A percentile compares a stretch with the other conserved stretches of the same genome.
Evolutionary conservation across 2,113 vertebrate genomes (phyloP).

Genomic region (Syngnathus scovelli): DNA sequence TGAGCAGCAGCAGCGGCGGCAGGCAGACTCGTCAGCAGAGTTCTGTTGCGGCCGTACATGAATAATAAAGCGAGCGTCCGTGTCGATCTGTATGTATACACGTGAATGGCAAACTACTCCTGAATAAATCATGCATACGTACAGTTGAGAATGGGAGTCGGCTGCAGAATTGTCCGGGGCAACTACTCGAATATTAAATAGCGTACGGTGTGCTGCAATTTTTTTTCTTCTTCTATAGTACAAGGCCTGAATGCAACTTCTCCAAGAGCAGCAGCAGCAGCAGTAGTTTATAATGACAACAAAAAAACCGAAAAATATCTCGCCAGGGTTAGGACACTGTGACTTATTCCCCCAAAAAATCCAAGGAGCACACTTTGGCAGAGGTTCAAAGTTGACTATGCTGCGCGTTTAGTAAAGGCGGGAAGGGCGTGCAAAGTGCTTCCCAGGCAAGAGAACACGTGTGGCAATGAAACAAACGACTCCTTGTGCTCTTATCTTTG

Average conservation of each 20-base stretch:
- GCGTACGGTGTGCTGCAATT: too few species aligned
- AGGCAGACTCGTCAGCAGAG: neutral
- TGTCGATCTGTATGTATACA: neutral
- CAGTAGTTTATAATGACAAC: too few species aligned
- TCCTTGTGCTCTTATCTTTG: neutral
- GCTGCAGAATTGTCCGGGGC: neutral
- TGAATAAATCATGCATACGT: neutral
- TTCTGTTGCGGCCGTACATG: neutral
- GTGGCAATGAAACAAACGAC: constrained; percentile 26
- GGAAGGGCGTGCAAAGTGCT: constrained; percentile 26
- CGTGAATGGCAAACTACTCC: neutral
- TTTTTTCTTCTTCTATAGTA: neutral
- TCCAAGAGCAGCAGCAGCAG: too few species aligned
- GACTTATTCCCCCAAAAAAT: neutral
- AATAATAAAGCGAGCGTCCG: neutral
- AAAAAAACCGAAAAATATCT: too few species aligned
- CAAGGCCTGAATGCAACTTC: neutral
- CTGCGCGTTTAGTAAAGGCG: constrained; percentile 31
- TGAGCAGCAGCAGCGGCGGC: neutral
- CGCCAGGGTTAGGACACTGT: too few species aligned
- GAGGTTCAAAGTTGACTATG: neutral
- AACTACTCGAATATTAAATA: neutral
- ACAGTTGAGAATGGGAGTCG: neutral
- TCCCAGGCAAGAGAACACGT: constrained; percentile 37
- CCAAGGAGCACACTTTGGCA: neutral